Percentiles rank a stretch among this genome's conserved stretches.
Evolutionary conservation across 1,140 invertebrate genomes (phyloP).

Genomic region (Colletes gigas): DNA sequence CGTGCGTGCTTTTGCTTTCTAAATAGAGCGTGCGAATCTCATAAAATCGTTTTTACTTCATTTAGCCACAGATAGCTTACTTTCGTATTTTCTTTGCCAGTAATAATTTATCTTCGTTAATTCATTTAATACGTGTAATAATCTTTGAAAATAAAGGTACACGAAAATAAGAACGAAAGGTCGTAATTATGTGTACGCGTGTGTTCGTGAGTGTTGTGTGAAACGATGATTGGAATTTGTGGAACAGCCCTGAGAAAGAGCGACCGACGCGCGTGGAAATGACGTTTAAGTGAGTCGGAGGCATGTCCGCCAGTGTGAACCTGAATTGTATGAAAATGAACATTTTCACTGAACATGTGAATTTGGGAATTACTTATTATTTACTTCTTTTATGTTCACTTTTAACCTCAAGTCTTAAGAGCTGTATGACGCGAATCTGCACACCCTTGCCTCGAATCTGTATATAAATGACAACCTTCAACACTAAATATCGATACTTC

Average conservation of each 20-base stretch:
- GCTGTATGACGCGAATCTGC: constrained; percentile 65
- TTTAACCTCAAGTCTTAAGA: constrained; percentile 72
- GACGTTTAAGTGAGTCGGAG: constrained; percentile 50
- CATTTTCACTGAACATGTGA: constrained; percentile 58
- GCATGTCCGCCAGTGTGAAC: constrained; percentile 36
- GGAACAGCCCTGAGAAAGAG: constrained; percentile 67
- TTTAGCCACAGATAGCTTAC: constrained; percentile 63
- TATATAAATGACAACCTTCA: constrained; percentile 84
- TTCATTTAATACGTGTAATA: constrained; percentile 56
- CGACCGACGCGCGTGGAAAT: constrained; percentile 61
- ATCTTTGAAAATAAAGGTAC: constrained; percentile 32
- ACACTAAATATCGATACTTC: constrained; percentile 96
- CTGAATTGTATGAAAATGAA: constrained; percentile 59
- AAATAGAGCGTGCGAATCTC: constrained; percentile 64
- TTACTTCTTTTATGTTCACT: constrained; percentile 56
- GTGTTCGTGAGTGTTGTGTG: constrained; percentile 8
- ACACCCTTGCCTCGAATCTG: constrained; percentile 73
- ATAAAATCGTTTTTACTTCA: constrained; percentile 61
- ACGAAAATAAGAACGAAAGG: constrained; percentile 9
- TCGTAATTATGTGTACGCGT: constrained; percentile 26
- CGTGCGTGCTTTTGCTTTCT: constrained; percentile 72
- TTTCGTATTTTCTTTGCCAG: constrained; percentile 64
- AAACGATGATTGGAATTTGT: constrained; percentile 48
- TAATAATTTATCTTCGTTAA: constrained; percentile 61
- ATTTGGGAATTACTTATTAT: constrained; percentile 64